Conservation (phyloP, 2,113 vertebrate genomes). For the Rattus rattus region DNA sequence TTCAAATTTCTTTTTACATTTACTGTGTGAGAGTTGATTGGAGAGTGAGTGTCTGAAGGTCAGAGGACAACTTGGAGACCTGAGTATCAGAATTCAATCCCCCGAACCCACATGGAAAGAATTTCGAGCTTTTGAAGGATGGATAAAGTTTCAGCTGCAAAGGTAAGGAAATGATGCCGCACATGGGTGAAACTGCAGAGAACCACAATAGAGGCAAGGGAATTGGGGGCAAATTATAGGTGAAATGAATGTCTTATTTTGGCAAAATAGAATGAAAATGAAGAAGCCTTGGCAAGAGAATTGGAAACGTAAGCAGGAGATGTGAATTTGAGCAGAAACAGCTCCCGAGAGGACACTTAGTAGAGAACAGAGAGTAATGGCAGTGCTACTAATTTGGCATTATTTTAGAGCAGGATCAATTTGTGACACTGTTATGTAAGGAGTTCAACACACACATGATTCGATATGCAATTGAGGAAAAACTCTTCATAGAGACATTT, state of each 20-base stretch:
- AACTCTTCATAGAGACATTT: neutral
- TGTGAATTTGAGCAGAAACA: neutral
- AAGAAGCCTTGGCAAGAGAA: neutral
- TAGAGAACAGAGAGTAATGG: neutral
- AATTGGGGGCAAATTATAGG: neutral
- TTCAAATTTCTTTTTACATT: neutral
- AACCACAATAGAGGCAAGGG: neutral
- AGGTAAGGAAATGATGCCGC: neutral
- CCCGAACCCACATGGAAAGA: neutral
- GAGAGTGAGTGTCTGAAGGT: neutral
- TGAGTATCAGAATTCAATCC: neutral
- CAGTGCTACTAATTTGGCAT: conserved; percentile 17
- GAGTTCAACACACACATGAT: neutral
- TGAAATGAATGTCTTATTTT: conserved; percentile 34
- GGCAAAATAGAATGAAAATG: conserved; percentile 22
- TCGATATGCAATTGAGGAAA: neutral
- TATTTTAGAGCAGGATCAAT: neutral
- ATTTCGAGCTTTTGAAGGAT: neutral
- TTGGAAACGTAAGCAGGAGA: neutral
- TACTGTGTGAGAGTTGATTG: neutral
- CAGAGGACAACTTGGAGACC: neutral
- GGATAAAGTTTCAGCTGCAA: neutral
- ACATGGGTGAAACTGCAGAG: neutral
- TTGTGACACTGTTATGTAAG: neutral
- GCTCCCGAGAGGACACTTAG: neutral